Evolutionary conservation across 2,797 vertebrate genomes (phyloP).

Genomic region (Neomorphus geoffroyi): DNA sequence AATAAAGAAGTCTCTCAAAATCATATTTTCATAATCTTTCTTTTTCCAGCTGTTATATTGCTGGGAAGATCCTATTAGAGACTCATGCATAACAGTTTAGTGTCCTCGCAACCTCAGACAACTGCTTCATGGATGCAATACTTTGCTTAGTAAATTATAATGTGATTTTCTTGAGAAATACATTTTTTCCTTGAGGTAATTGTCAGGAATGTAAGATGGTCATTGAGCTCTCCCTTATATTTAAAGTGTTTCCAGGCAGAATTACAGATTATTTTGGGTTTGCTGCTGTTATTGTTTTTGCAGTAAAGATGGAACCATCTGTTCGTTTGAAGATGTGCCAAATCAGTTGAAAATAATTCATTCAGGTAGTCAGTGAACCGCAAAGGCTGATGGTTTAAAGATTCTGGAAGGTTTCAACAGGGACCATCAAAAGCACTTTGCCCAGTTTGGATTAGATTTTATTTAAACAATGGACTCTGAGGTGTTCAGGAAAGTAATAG

Average conservation of each 20-base stretch:
- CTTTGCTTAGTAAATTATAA: conserved; percentile 17
- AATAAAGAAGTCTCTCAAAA: neutral
- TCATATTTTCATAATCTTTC: neutral
- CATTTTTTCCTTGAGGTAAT: conserved; percentile 3
- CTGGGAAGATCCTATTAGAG: neutral
- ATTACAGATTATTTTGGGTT: conserved; percentile 3
- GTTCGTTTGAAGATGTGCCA: conserved; percentile 45
- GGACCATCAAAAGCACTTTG: neutral
- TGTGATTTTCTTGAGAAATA: conserved; percentile 6
- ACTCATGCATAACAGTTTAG: neutral
- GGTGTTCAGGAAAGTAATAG: neutral
- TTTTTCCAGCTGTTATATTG: conserved; percentile 10
- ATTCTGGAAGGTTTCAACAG: neutral
- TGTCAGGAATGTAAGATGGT: neutral
- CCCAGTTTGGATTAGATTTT: neutral
- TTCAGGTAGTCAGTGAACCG: conserved; percentile 16
- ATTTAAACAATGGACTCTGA: neutral
- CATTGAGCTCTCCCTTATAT: neutral
- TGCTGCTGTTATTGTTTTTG: conserved; percentile 36
- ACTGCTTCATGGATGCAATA: neutral
- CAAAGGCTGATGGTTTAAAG: conserved; percentile 16
- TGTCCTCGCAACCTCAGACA: neutral
- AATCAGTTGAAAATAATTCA: conserved; percentile 28
- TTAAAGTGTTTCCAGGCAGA: neutral
- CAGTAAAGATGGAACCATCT: conserved; percentile 18